Percentiles rank a stretch among this genome's conserved stretches.
Conservation (phyloP, 2,797 vertebrate species). For the Oreortyx pictus region DNA sequence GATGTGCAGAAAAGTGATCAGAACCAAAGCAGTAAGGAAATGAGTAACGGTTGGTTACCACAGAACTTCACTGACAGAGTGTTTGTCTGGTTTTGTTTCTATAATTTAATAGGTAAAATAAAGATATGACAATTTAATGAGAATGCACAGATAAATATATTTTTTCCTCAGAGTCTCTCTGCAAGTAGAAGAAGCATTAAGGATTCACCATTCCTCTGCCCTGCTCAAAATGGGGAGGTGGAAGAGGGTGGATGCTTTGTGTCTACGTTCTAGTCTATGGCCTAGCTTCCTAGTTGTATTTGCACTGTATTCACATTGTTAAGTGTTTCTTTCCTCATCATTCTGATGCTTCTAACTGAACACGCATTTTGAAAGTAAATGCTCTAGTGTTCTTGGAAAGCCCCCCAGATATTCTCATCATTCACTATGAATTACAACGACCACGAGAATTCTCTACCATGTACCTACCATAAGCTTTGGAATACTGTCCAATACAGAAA, state of each 20-base stretch:
- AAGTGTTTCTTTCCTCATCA: background rate
- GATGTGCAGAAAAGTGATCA: background rate
- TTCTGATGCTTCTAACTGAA: background rate
- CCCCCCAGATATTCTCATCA: background rate
- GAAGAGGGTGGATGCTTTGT: background rate
- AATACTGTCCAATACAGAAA: background rate
- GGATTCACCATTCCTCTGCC: background rate
- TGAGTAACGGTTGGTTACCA: background rate
- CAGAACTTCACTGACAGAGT: background rate
- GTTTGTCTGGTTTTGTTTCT: background rate
- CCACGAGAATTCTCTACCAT: background rate
- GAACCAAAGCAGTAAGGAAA: background rate
- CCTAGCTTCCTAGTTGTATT: background rate
- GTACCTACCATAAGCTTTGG: background rate
- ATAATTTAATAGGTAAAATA: background rate
- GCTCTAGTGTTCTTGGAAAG: background rate
- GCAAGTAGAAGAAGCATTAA: background rate
- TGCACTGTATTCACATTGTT: rapidly evolving
- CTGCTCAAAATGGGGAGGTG: background rate
- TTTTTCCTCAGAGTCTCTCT: background rate
- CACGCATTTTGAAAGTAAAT: background rate
- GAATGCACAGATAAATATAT: background rate
- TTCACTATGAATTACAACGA: background rate
- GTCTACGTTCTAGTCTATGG: background rate
- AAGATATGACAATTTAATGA: background rate